Base-by-base conservation (phyloP, 2,797 vertebrate genomes). In the Pampus argenteus region DNA sequence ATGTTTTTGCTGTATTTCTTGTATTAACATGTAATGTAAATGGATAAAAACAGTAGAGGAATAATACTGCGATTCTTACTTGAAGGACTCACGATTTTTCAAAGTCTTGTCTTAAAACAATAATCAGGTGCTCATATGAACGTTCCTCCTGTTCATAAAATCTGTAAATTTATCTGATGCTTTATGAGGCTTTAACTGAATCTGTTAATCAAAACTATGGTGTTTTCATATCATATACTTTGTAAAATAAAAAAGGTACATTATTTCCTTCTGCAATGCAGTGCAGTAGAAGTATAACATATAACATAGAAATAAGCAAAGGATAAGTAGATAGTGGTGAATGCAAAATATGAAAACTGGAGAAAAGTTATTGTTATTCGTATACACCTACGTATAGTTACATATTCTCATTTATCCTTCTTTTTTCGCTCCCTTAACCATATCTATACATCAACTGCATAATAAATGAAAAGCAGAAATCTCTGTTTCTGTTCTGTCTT, bases 401-500 rank as follows among this genome's bases (percentile, higher is more conserved):
- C n/a, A 18, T 17, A 63, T 47, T 51, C 31, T 54, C 42, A 66
- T 25, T 49, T 55, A 81, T 67, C 79, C 66, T 83, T 81, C 78
- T 1, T 28, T 10, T 18, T 2, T 47, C 47, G 54, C 10, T 14
- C 2, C 20, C n/a, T 44, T 45, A 61, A 34, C 76, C 22, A 62
- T 47, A 63, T 71, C 38, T 60, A 44, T 60, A 66, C 44, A 66
- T 57, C 23, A 62, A 44, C 47, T 45, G 25, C 62, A 74, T 62
- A 66, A 66, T 67, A 66, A 71, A 62, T 52, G n/a, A 71, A 50
- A 64, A 40, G 56, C 31, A 80, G 42, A 50, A 18, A 29, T 62
- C 14, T 31, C 1, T 36, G 51, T 61, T 49, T 64, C 17, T 70
- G 11, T 28, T 29, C 15, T 29, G 34, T 71, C 42, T 86, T 67